Percentiles rank a stretch among this genome's conserved stretches.
These are phyloP conservation scores for Lynx canadensis DNA, from an alignment of 2,113 vertebrate genomes.

Conservation along the genomic window DNA sequence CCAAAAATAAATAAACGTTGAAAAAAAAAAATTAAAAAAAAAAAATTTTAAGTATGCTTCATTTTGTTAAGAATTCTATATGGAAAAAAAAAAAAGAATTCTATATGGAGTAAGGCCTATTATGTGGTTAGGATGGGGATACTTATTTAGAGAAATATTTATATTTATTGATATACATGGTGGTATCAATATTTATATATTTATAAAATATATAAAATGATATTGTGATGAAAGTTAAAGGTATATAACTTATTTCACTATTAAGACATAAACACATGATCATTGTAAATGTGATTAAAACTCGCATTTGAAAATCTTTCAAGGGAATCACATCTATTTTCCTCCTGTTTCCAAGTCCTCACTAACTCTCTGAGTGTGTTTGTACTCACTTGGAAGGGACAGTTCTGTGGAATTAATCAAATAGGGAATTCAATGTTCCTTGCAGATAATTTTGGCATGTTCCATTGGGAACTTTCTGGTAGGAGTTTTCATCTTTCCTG, in stretches of 20 bases:
- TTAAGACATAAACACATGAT: constrained; percentile 42
- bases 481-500: constrained; percentile 75
- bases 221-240: background rate
- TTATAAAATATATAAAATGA: background rate
- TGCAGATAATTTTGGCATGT: constrained; percentile 75
- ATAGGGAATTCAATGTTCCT: constrained; percentile 59
- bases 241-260: background rate
- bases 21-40: no score
- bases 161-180: background rate
- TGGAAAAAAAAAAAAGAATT: background rate
- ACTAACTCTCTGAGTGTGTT: constrained; percentile 21
- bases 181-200: background rate
- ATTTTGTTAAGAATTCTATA: background rate
- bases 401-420: constrained; percentile 68
- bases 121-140: background rate
- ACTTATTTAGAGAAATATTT: background rate
- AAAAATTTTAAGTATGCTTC: background rate
- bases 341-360: constrained; percentile 24
- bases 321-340: constrained; percentile 14
- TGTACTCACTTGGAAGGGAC: constrained; percentile 23
- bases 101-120: background rate
- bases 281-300: constrained; percentile 13
- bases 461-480: constrained; percentile 76
- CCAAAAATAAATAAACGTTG: no score
- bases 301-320: constrained; percentile 57